A percentile compares a stretch with the other conserved stretches of the same genome.
Evolutionary conservation across 2,113 vertebrate genomes (phyloP).

Genomic region (Antechinus flavipes): DNA sequence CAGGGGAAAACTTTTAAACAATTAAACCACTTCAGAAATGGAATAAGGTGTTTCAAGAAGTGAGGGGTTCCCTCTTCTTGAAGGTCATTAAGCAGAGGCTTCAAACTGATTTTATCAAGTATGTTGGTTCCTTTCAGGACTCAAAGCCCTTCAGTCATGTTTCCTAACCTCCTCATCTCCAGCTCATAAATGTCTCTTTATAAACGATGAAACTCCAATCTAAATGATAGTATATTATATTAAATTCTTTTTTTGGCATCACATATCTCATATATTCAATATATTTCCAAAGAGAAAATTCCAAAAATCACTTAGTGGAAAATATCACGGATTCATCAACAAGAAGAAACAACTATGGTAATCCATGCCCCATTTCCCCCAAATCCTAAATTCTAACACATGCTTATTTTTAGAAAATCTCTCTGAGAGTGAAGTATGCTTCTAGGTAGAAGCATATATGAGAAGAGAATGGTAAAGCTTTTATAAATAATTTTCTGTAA

Average conservation of each 20-base stretch:
- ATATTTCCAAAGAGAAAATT: not conserved
- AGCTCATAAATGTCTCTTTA: not conserved
- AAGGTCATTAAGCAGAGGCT: not conserved
- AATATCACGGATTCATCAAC: not conserved
- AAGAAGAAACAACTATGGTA: not conserved
- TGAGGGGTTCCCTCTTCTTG: not conserved
- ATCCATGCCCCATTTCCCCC: too few species aligned
- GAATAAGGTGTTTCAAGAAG: not conserved
- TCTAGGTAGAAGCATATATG: not conserved
- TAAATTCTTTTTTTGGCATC: not conserved
- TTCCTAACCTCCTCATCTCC: not conserved
- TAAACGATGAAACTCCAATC: not conserved
- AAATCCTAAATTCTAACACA: not conserved
- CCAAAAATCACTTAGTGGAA: not conserved
- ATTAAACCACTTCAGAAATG: not conserved
- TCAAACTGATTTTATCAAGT: not conserved
- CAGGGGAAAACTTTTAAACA: not conserved
- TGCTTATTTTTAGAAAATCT: not conserved
- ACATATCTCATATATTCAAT: not conserved
- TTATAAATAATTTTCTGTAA: not conserved
- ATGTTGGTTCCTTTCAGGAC: not conserved
- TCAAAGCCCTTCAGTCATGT: not conserved
- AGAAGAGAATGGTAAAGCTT: not conserved
- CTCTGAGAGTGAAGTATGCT: not conserved
- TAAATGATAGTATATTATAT: not conserved